Base-by-base conservation (phyloP, 2,797 vertebrate genomes). In the Hoplostethus mediterraneus region DNA sequence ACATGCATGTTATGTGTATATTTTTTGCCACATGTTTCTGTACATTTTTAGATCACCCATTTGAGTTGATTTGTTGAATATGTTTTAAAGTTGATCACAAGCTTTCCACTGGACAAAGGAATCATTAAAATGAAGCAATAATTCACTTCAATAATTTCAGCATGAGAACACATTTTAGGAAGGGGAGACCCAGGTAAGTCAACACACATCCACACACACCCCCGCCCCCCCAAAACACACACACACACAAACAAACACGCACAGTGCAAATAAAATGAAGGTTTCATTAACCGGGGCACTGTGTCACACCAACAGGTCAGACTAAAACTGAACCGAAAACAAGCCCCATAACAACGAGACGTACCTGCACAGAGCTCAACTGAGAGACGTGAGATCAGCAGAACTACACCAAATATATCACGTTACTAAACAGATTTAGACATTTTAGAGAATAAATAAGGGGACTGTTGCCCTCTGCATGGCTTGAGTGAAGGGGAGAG, bases 221-320 rank as follows among this genome's bases (percentile, higher is more conserved):
- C 58, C 21, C 21, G 21, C 21, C 21, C 21, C 21, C 21, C 21
- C 1, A 21, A 21, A 1, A 21, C 21, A 21, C 21, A 21, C 21
- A 21, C 21, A 21, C 21, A 21, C 21, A 21, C 21, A 21, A 1
- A 21, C 21, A 77, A 36, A 59, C 59, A 62, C 21, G 49, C 36
- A 59, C 45, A 25, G 49, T 52, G 71, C 42, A 82, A 85, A 87
- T 64, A 82, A 36, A 65, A 57, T 42, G 5, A 66, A 62, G 63
- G 58, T 83, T 77, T 69, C 8, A 57, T 25, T 73, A 57, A 78
- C 72, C 1, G 7, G 81, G n/a, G 42, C 72, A 82, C 14, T 40
- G 52, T 56, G 68, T 60, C 14, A 67, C 10, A 64, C 1, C n/a
- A 51, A 48, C 33, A 16, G 31, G 70, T 2, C 0, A 7, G 12